A percentile compares a stretch with the other conserved stretches of the same genome.
Evolutionary conservation across 2,888 invertebrate genomes (phyloP).

Genomic region (Venustoraphidia nigricollis): DNA sequence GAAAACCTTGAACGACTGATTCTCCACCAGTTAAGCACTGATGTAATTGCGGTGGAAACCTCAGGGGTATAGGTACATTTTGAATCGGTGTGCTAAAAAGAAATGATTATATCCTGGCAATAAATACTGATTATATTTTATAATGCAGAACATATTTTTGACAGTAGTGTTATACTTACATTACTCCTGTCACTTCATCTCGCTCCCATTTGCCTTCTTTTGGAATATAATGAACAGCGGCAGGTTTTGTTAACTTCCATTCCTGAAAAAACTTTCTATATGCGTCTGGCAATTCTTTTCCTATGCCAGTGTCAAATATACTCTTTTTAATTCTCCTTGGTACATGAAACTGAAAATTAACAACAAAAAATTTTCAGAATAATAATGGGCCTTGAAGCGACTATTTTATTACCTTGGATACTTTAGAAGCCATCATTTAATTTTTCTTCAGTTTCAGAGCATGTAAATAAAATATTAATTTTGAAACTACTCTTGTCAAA

Average conservation of each 20-base stretch:
- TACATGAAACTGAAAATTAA: no score
- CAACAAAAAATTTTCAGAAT: no score
- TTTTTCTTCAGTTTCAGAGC: no score
- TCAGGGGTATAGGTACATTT: slow-evolving; percentile 59
- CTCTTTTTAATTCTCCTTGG: slow-evolving; percentile 16
- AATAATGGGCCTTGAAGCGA: no score
- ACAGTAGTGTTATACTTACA: slow-evolving; percentile 28
- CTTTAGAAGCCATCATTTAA: no score
- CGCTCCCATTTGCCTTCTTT: slow-evolving; percentile 57
- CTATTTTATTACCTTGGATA: no score
- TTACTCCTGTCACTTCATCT: slow-evolving; percentile 56
- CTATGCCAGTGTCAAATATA: slow-evolving; percentile 50
- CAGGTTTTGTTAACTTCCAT: slow-evolving; percentile 52
- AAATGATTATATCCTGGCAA: not conserved
- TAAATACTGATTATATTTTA: not conserved
- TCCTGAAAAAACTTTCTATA: slow-evolving; percentile 78
- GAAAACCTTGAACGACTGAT: slow-evolving; percentile 77
- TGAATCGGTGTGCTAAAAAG: slow-evolving; percentile 45
- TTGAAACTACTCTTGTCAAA: no score
- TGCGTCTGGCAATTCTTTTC: slow-evolving; percentile 54
- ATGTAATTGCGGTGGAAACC: slow-evolving; percentile 64
- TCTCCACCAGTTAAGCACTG: slow-evolving; percentile 95
- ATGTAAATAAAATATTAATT: no score
- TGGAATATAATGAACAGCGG: slow-evolving; percentile 53
- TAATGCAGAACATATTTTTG: not conserved